Evolutionary conservation across 2,797 vertebrate species (phyloP).

Genomic region (Nannoperca obscura): DNA sequence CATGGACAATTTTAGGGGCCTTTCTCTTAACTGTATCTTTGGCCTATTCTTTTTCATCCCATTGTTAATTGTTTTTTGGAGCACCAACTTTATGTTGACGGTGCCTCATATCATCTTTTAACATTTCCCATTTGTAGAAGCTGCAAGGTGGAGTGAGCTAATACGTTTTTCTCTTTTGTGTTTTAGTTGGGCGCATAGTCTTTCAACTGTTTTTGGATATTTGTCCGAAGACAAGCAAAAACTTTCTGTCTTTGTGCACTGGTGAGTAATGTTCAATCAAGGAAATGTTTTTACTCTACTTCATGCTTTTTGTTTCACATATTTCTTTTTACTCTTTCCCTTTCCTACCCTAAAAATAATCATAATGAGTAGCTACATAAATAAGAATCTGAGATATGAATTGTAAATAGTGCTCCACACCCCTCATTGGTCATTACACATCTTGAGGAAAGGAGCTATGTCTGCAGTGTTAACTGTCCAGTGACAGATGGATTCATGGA

Average conservation of each 20-base stretch:
- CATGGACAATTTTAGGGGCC: neutral
- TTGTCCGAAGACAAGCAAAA: slow-evolving; percentile 99
- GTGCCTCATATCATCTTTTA: neutral
- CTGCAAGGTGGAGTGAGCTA: neutral
- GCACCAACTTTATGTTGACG: neutral
- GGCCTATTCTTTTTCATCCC: neutral
- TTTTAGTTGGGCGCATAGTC: slow-evolving; percentile 96
- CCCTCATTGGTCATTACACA: slow-evolving; percentile 23
- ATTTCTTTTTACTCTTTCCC: neutral
- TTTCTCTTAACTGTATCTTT: slow-evolving; percentile 14
- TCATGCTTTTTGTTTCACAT: neutral
- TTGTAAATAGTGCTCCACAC: neutral
- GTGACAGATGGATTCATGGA: slow-evolving; percentile 49
- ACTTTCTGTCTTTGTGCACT: slow-evolving; percentile 97
- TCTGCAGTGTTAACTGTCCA: slow-evolving; percentile 24
- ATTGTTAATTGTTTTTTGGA: neutral
- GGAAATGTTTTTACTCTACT: neutral
- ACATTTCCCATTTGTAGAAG: neutral
- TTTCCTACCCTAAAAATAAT: neutral
- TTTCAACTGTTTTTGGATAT: slow-evolving; percentile 98
- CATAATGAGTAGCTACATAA: neutral
- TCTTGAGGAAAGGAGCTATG: slow-evolving; percentile 11
- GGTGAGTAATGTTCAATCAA: slow-evolving; percentile 83
- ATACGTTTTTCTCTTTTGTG: slow-evolving; percentile 40
- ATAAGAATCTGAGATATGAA: neutral